Conservation (phyloP, 2,113 vertebrate species). For the Toxotes jaculatrix region DNA sequence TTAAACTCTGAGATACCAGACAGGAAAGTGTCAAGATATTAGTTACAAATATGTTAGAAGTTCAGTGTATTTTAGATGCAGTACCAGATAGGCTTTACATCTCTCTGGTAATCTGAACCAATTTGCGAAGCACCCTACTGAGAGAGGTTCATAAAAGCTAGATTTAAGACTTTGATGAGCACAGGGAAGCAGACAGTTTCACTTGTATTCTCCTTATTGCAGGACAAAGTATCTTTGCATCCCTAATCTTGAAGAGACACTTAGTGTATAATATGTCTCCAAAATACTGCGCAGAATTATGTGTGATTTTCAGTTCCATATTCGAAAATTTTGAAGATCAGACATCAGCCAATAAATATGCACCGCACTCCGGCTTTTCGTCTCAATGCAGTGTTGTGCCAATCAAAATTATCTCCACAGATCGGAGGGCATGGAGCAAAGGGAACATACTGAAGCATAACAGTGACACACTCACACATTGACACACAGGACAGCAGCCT, state of each 20-base stretch:
- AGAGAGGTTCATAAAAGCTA: constrained; percentile 14
- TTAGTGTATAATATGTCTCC: not conserved
- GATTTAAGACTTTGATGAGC: constrained; percentile 29
- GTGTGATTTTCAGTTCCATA: constrained; percentile 11
- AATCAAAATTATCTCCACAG: constrained; percentile 55
- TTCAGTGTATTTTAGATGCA: constrained; percentile 22
- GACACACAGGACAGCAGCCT: constrained; percentile 52
- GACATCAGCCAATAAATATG: constrained; percentile 23
- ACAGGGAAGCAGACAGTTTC: constrained; percentile 18
- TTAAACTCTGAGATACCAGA: constrained; percentile 41
- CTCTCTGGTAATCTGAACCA: constrained; percentile 40
- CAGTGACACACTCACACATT: constrained; percentile 32
- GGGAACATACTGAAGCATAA: constrained; percentile 53
- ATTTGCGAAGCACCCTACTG: constrained; percentile 33
- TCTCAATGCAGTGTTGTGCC: constrained; percentile 47
- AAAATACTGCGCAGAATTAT: constrained; percentile 24
- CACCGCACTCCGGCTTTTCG: constrained; percentile 8
- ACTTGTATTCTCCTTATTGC: constrained; percentile 6
- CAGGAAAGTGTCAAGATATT: constrained; percentile 34
- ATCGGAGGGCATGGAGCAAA: constrained; percentile 46
- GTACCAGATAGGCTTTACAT: constrained; percentile 22
- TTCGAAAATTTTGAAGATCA: constrained; percentile 31
- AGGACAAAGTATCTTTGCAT: not conserved
- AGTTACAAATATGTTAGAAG: constrained; percentile 27
- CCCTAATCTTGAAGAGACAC: not conserved